Evolutionary conservation across 2,888 invertebrate species (phyloP).

Genomic region (Beris morrisii): DNA sequence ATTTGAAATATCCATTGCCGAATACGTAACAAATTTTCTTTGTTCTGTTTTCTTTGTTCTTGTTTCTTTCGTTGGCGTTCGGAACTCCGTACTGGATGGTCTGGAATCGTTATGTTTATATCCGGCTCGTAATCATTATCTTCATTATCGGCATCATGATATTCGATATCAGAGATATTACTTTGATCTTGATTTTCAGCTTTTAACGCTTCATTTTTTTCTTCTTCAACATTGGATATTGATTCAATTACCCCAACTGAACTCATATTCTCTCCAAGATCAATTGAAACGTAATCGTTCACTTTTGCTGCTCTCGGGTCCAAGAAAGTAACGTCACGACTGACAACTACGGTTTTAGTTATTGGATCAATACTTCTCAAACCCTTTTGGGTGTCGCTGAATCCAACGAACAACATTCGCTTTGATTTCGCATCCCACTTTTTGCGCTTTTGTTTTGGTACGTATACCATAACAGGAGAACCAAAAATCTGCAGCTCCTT

Average conservation of each 20-base stretch:
- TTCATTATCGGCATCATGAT: neutral
- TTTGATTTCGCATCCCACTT: slow-evolving; percentile 47
- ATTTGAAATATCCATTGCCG: slow-evolving; percentile 10
- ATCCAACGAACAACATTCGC: slow-evolving; percentile 47
- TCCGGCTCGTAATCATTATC: slow-evolving; percentile 2
- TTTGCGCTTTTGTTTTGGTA: slow-evolving; percentile 39
- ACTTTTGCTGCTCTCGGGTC: neutral
- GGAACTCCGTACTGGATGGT: slow-evolving; percentile 3
- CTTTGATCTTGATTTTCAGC: slow-evolving; percentile 6
- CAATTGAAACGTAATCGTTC: slow-evolving; percentile 3
- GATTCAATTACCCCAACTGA: neutral
- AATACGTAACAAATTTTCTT: neutral
- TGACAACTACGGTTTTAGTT: neutral
- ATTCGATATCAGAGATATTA: neutral
- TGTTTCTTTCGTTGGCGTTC: slow-evolving; percentile 3
- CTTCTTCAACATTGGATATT: neutral
- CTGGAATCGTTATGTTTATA: slow-evolving; percentile 6
- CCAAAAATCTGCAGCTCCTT: slow-evolving; percentile 45
- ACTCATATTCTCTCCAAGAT: neutral
- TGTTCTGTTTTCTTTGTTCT: neutral
- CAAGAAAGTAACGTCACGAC: neutral
- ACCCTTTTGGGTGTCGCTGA: slow-evolving; percentile 44
- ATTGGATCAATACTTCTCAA: no score
- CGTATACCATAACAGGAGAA: slow-evolving; percentile 42
- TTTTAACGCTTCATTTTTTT: neutral